Conservation (phyloP, 2,888 invertebrate genomes). For the Tethea ocularis region DNA sequence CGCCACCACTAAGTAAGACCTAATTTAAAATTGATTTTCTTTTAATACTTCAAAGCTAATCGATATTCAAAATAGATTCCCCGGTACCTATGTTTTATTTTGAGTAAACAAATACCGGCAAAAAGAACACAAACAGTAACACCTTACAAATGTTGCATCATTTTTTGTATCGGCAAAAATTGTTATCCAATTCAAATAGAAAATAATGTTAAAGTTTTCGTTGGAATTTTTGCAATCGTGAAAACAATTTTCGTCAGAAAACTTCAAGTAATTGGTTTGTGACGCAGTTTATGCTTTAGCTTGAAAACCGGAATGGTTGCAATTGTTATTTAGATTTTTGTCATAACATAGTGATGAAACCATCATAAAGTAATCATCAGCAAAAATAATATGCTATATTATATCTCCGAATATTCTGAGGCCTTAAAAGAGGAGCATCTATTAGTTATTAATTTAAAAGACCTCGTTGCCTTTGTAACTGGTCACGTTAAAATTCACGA, state of each 20-base stretch:
- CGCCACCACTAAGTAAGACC: too few species aligned
- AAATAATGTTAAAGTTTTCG: neutral
- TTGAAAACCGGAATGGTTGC: neutral
- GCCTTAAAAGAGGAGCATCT: too few species aligned
- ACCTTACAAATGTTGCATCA: neutral
- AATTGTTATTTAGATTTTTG: neutral
- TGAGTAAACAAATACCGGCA: neutral
- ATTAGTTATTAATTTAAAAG: too few species aligned
- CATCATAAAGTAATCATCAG: neutral
- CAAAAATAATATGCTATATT: too few species aligned
- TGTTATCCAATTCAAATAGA: neutral
- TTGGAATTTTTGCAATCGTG: neutral
- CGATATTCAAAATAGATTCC: too few species aligned
- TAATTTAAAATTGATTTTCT: too few species aligned
- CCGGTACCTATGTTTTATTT: too few species aligned
- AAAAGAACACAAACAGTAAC: neutral
- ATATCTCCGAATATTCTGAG: too few species aligned
- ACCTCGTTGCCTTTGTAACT: too few species aligned
- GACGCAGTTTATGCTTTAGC: neutral
- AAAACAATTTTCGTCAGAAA: neutral
- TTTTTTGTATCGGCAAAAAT: neutral
- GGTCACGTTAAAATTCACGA: too few species aligned
- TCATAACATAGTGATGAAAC: slow-evolving; percentile 1
- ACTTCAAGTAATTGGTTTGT: neutral
- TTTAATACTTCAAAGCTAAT: too few species aligned